Percentiles rank a stretch among this genome's conserved stretches.
Evolutionary conservation across 2,888 invertebrate genomes (phyloP).

Genomic region (Drepanosiphum platanoidis): DNA sequence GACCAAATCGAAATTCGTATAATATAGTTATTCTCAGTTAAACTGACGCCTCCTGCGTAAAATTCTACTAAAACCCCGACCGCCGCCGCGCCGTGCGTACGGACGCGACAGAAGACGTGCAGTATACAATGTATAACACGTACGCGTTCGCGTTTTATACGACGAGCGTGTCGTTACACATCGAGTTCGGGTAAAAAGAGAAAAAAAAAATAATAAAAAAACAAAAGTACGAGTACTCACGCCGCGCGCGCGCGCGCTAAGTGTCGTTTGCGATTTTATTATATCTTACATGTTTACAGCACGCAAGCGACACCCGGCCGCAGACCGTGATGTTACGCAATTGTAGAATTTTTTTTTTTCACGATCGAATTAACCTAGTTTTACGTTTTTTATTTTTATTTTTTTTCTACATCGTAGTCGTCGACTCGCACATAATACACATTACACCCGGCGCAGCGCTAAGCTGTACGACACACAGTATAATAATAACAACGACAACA

Average conservation of each 20-base stretch:
- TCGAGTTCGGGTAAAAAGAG: not conserved
- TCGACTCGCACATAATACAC: not conserved
- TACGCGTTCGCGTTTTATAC: no score
- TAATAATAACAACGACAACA: conserved; percentile 3
- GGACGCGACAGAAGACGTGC: no score
- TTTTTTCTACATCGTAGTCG: not conserved
- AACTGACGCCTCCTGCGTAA: no score
- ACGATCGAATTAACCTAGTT: conserved; percentile 48
- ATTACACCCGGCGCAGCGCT: not conserved
- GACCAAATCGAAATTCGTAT: no score
- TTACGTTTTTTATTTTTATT: not conserved
- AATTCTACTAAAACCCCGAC: no score
- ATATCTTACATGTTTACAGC: not conserved
- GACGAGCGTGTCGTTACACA: not conserved
- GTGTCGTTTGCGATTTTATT: not conserved
- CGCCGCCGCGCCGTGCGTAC: not conserved
- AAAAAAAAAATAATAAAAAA: not conserved
- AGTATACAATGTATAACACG: no score
- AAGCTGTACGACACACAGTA: no score
- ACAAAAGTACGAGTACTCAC: not conserved
- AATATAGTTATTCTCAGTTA: no score
- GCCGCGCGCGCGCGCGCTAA: not conserved
- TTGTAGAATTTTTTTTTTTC: conserved; percentile 20
- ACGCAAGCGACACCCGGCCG: not conserved
- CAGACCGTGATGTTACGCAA: not conserved